phyloP scores from a whole-genome alignment of 2,888 invertebrate species.

The Himalopsyche japonica region DNA sequence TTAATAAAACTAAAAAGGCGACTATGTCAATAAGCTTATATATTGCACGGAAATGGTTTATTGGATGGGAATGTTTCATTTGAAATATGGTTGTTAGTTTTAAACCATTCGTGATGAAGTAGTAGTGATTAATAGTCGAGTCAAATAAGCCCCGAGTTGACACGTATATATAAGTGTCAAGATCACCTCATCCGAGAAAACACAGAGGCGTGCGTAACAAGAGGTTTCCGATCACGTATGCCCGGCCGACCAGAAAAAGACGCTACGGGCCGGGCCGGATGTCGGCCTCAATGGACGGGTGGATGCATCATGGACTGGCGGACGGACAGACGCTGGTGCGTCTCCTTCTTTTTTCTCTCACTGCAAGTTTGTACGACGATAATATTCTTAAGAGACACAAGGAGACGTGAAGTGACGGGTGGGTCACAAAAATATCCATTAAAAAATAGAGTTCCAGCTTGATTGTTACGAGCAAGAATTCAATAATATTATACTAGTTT shows the following conservation, averaged over 20 bases:
- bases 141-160: neutral
- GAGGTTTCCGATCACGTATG: constrained; percentile 30
- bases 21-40: too few species aligned
- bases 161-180: neutral
- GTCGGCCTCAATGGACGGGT: constrained; percentile 1
- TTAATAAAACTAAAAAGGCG: too few species aligned
- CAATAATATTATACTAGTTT: too few species aligned
- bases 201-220: constrained; percentile 27
- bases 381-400: neutral
- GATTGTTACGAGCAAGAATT: too few species aligned
- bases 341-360: neutral
- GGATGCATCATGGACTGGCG: neutral
- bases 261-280: constrained; percentile 5
- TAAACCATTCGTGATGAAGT: too few species aligned
- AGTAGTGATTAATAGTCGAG: neutral
- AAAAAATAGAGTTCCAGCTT: too few species aligned
- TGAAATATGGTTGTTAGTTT: too few species aligned
- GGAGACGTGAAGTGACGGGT: neutral
- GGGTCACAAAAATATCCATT: neutral
- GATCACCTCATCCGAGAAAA: neutral
- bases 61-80: too few species aligned
- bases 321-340: neutral
- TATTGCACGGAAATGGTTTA: too few species aligned
- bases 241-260: constrained; percentile 14
- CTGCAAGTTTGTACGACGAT: neutral